These are phyloP conservation scores for Altica lythri DNA, from an alignment of 2,888 invertebrate genomes.

Conservation along the genomic window DNA sequence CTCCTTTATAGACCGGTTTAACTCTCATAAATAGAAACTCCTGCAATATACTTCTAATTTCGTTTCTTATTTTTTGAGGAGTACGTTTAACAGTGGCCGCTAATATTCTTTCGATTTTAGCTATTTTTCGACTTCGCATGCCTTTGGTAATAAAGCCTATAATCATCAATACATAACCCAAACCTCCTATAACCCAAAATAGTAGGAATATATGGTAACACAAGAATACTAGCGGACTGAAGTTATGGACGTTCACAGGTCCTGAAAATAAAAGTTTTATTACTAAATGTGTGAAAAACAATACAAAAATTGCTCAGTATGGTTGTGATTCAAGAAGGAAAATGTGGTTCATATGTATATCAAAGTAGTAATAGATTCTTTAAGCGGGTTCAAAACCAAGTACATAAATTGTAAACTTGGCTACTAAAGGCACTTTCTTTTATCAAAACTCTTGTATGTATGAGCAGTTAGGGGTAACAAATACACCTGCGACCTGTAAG, in stretches of 20 bases:
- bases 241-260: slow-evolving; percentile 56
- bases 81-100: slow-evolving; percentile 78
- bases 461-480: too few species aligned
- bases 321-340: too few species aligned
- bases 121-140: slow-evolving; percentile 75
- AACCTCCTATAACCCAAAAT: slow-evolving; percentile 88
- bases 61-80: slow-evolving; percentile 72
- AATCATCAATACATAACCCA: slow-evolving; percentile 90
- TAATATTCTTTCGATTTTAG: slow-evolving; percentile 75
- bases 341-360: too few species aligned
- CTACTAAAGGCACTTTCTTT: too few species aligned
- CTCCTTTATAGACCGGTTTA: slow-evolving; percentile 73
- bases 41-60: slow-evolving; percentile 51
- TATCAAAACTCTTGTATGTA: too few species aligned
- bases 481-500: too few species aligned
- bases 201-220: slow-evolving; percentile 82
- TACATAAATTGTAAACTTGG: too few species aligned
- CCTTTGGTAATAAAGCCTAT: slow-evolving; percentile 82
- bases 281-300: too few species aligned
- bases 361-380: too few species aligned
- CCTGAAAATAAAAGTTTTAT: slow-evolving; percentile 38
- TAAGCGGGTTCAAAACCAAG: too few species aligned
- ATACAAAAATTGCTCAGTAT: too few species aligned
- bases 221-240: slow-evolving; percentile 66
- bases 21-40: slow-evolving; percentile 82